phyloP scores from a whole-genome alignment of 2,888 invertebrate species.

The Aethes cnicana region DNA sequence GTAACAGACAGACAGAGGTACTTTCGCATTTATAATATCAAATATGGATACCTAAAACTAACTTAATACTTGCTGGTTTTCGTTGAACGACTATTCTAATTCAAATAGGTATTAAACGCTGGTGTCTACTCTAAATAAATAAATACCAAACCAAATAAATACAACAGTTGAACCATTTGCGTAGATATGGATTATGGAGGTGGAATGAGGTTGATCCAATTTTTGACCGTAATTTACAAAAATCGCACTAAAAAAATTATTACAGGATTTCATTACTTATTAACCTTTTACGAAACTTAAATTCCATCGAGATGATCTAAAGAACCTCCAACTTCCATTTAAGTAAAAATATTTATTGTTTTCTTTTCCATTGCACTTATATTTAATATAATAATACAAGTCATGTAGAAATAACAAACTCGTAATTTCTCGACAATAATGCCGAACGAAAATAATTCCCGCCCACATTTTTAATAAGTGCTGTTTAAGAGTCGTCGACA shows the following conservation, averaged over 20 bases:
- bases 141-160: no score
- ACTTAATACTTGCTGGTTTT: no score
- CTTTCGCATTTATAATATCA: no score
- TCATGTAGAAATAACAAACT: constrained; percentile 31
- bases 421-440: constrained; percentile 36
- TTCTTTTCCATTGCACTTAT: constrained; percentile 29
- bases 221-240: not conserved
- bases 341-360: constrained; percentile 25
- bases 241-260: not conserved
- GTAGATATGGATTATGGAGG: no score
- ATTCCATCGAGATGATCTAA: constrained; percentile 2
- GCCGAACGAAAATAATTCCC: constrained; percentile 55
- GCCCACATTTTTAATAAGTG: constrained; percentile 76
- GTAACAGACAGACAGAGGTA: no score
- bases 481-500: constrained; percentile 73
- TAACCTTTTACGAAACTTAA: no score
- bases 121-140: no score
- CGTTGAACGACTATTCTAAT: no score
- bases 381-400: constrained; percentile 31
- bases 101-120: no score
- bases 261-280: no score
- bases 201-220: not conserved
- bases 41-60: no score
- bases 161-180: no score
- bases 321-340: constrained; percentile 20